A percentile compares a stretch with the other conserved stretches of the same genome.
phyloP scores from a whole-genome alignment of 30 jellyfish, hydroid and myxozoan species.

The Chrysaora quinquecirrha region DNA sequence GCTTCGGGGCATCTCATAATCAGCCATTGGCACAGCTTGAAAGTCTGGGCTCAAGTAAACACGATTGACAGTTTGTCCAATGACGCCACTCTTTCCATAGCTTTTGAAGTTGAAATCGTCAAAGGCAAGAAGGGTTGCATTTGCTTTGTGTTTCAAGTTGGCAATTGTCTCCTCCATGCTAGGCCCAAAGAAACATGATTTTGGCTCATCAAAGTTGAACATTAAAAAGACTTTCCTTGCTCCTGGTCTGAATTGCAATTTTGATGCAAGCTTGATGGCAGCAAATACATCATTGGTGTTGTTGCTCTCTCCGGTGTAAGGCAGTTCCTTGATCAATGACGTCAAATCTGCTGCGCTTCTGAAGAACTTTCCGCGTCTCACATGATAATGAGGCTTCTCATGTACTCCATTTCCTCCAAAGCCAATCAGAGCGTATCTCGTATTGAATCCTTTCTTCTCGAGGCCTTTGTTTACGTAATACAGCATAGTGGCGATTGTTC shows the following conservation, averaged over 20 bases:
- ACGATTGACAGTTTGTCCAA: conserved; percentile 82
- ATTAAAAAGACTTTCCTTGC: conserved; percentile 83
- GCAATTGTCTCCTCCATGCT: conserved; percentile 58
- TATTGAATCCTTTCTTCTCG: conserved; percentile 54
- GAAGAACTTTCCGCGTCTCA: conserved; percentile 75
- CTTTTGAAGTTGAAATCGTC: conserved; percentile 73
- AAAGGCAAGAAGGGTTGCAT: conserved; percentile 87
- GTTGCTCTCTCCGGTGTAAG: conserved; percentile 73
- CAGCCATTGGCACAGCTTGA: conserved; percentile 61
- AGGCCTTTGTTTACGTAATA: conserved; percentile 41
- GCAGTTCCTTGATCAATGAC: conserved; percentile 72
- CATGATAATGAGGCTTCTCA: conserved; percentile 84
- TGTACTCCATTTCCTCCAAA: conserved; percentile 92
- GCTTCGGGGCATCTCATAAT: conserved; percentile 58
- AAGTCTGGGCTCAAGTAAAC: conserved; percentile 74
- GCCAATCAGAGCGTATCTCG: conserved; percentile 92
- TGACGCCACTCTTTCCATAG: conserved; percentile 65
- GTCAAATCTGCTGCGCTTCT: conserved; percentile 44
- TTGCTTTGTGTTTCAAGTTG: conserved; percentile 66
- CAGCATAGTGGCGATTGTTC: conserved; percentile 45
- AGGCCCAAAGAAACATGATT: conserved; percentile 78
- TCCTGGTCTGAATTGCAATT: conserved; percentile 90
- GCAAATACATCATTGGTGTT: conserved; percentile 78
- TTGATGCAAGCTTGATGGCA: conserved; percentile 83
- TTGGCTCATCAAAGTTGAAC: conserved; percentile 68